Evolutionary conservation across 2,113 vertebrate species (phyloP).

Genomic region (Myrmecobius fasciatus): DNA sequence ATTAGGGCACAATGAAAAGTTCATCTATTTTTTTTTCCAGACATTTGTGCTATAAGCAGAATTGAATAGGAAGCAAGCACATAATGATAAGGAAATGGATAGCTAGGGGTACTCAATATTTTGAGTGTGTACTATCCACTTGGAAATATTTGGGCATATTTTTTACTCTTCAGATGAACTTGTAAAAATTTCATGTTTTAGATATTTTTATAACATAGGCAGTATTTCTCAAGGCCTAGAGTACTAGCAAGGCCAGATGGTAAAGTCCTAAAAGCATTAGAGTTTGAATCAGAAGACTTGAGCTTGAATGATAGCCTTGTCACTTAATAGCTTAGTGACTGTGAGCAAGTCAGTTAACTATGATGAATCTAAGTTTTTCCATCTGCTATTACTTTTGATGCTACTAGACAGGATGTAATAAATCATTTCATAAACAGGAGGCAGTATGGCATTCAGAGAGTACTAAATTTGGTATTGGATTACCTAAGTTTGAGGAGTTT

Average conservation of each 20-base stretch:
- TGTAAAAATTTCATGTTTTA: not conserved
- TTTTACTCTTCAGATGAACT: not conserved
- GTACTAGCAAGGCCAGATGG: not conserved
- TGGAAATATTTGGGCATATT: not conserved
- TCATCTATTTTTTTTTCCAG: not conserved
- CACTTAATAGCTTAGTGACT: not conserved
- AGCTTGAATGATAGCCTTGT: not conserved
- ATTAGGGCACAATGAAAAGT: rapidly evolving
- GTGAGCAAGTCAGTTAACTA: not conserved
- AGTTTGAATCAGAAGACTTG: not conserved
- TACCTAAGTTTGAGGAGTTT: not conserved
- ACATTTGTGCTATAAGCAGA: not conserved
- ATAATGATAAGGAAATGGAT: not conserved
- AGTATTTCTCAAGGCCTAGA: not conserved
- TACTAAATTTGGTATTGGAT: not conserved
- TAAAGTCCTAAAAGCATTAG: not conserved
- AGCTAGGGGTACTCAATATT: not conserved
- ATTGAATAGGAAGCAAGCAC: not conserved
- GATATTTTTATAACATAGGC: not conserved
- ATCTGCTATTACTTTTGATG: not conserved
- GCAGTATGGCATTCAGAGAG: not conserved
- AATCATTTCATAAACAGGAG: not conserved
- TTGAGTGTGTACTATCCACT: not conserved
- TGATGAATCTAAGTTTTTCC: not conserved
- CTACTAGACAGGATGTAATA: not conserved